These are phyloP conservation scores for Gallinago solitaria DNA, from an alignment of 2,797 vertebrate genomes.

Conservation along the genomic window DNA sequence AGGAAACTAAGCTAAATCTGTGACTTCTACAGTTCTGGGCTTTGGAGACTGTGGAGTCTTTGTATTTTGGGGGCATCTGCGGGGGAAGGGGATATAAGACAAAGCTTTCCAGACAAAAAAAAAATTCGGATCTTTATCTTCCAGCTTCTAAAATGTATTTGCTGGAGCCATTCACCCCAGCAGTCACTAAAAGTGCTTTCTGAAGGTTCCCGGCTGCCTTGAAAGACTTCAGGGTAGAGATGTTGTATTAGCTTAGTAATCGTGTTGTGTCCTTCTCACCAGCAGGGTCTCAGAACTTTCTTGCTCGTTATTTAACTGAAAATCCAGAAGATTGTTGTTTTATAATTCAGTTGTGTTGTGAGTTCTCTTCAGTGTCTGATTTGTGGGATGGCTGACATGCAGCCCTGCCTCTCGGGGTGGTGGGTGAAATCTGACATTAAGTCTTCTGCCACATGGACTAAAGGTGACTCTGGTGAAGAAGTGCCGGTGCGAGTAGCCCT, in stretches of 20 bases:
- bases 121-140: constrained; percentile 3
- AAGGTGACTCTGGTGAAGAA: fast-evolving
- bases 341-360: background rate
- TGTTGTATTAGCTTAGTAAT: background rate
- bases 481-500: fast-evolving
- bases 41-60: background rate
- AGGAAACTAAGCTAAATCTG: background rate
- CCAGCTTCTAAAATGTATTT: background rate
- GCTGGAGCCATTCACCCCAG: background rate
- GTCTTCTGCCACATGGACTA: fast-evolving
- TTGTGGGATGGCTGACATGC: background rate
- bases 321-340: background rate
- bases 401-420: fast-evolving
- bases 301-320: background rate
- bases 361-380: fast-evolving
- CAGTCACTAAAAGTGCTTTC: background rate
- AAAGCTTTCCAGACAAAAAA: constrained; percentile 13
- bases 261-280: background rate
- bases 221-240: background rate
- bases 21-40: background rate
- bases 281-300: background rate
- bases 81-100: background rate
- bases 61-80: background rate
- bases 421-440: background rate
- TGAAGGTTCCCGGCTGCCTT: background rate